Evolutionary conservation across 2,888 invertebrate genomes (phyloP).

Genomic region (Lochmaea crataegi): DNA sequence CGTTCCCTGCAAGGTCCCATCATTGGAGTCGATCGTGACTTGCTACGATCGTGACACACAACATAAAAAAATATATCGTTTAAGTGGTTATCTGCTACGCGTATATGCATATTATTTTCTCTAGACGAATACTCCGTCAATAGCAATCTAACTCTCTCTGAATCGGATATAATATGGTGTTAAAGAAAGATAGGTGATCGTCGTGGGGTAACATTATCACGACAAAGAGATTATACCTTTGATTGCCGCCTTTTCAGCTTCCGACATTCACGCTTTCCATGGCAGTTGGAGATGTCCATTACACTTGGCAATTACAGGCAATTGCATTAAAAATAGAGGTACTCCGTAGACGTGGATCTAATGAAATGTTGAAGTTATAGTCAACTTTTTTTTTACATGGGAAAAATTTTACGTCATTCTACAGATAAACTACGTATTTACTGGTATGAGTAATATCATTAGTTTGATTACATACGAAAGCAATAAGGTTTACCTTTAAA

Average conservation of each 20-base stretch:
- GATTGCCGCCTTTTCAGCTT: constrained; percentile 59
- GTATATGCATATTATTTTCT: constrained; percentile 58
- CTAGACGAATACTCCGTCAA: constrained; percentile 44
- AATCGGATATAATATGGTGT: constrained; percentile 33
- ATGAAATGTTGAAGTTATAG: constrained; percentile 50
- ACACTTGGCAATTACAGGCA: constrained; percentile 56
- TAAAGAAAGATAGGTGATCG: constrained; percentile 40
- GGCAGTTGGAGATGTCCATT: constrained; percentile 59
- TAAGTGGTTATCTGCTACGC: constrained; percentile 60
- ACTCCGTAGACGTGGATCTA: constrained; percentile 48
- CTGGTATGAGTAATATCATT: constrained; percentile 39
- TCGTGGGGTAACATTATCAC: constrained; percentile 50
- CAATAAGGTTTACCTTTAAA: constrained; percentile 28
- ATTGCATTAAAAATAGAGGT: constrained; percentile 55
- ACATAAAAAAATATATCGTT: constrained; percentile 57
- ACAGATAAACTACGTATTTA: constrained; percentile 41
- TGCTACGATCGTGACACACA: constrained; percentile 62
- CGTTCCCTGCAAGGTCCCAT: constrained; percentile 58
- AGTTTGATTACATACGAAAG: constrained; percentile 40
- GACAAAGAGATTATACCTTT: constrained; percentile 52
- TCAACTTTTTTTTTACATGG: constrained; percentile 46
- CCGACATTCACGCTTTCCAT: constrained; percentile 59
- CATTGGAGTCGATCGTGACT: constrained; percentile 61
- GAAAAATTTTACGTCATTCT: constrained; percentile 44
- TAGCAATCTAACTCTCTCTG: constrained; percentile 43